Base-by-base conservation (phyloP, 2,797 vertebrate genomes). In the Epinephelus awoara region DNA sequence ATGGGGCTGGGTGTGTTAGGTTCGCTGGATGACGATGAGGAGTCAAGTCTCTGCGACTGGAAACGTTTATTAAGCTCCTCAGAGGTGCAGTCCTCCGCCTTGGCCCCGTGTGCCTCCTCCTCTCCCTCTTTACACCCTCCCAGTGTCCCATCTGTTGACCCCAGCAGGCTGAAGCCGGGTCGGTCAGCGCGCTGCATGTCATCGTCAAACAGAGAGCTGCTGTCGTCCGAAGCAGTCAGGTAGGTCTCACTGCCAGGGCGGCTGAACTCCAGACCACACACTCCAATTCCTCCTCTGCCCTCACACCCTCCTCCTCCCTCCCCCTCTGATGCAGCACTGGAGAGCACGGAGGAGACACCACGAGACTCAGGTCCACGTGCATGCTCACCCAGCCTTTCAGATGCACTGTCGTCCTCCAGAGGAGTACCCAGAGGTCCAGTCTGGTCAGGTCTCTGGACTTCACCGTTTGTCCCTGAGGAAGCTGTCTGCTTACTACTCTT, bases 1-100 rank as follows among this genome's bases (percentile, higher is more conserved):
- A 94, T 91, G 55, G 96, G 96, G 85, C 96, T 98, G 65, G 96
- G 95, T 6, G 95, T 96, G 92, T 96, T 97, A 51, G 96, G 67
- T 50, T 97, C 97, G 44, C 96, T 97, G 2, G 97, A 97, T 0
- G 97, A 98, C 0, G 96, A 98, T 0, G 97, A 97, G 65, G 96
- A 97, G 94, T 98, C 96, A 1, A 98, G 92, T 25, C 95, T 95
- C 85, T 99, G 97, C 6, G 95, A 96, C 3, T 97, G 96, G 92
- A 98, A 98, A 49, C 94, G 97, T 75, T 96, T 96, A 89, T 95
- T 98, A 67, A 98, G 95, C 86, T 99, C 97, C 76, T 98, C 98
- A 0, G 97, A 97, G 69, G 94, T 95, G 73, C 93, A 95, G 52
- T 97, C 96, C 29, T 93, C 95, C 65, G 84, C 54, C 63, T 94